phyloP scores from a whole-genome alignment of 2,797 vertebrate species.

The Aplochiton taeniatus region DNA sequence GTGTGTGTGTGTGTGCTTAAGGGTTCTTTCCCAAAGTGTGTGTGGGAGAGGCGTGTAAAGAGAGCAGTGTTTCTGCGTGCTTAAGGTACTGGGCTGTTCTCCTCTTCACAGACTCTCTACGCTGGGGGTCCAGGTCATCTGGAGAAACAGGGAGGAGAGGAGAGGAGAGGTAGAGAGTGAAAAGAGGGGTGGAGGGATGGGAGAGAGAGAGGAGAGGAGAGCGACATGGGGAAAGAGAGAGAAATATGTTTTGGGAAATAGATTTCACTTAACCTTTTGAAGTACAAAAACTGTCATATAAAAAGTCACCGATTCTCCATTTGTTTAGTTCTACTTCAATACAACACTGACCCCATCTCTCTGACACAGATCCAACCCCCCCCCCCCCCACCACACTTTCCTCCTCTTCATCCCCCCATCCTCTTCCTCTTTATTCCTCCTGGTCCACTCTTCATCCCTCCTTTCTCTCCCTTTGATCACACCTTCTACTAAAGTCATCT shows the following conservation, averaged over 20 bases:
- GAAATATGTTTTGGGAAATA: not conserved
- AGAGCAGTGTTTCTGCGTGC: conserved; percentile 82
- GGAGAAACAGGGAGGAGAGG: conserved; percentile 7
- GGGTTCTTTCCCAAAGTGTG: not conserved
- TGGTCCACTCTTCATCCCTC: not conserved
- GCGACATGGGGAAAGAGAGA: not conserved
- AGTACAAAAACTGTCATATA: too few relatives aligned
- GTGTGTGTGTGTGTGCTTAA: conserved; percentile 3
- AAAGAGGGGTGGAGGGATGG: not conserved
- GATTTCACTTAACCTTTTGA: too few relatives aligned
- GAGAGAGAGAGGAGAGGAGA: not conserved
- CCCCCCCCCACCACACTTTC: not conserved
- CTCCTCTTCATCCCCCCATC: not conserved
- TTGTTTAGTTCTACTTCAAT: not conserved
- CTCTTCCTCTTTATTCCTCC: not conserved
- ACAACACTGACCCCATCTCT: not conserved
- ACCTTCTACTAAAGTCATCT: too few relatives aligned
- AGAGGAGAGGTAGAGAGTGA: not conserved
- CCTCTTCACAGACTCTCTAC: conserved; percentile 82
- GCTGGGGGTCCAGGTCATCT: conserved; percentile 80
- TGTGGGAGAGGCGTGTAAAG: not conserved
- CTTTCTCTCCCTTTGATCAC: too few relatives aligned
- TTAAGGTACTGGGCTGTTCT: conserved; percentile 82
- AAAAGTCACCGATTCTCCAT: not conserved
- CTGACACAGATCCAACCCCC: not conserved